Percentiles rank a stretch among this genome's conserved stretches.
phyloP scores from a whole-genome alignment of 1,140 invertebrate species.

The Drosophila orosa region DNA sequence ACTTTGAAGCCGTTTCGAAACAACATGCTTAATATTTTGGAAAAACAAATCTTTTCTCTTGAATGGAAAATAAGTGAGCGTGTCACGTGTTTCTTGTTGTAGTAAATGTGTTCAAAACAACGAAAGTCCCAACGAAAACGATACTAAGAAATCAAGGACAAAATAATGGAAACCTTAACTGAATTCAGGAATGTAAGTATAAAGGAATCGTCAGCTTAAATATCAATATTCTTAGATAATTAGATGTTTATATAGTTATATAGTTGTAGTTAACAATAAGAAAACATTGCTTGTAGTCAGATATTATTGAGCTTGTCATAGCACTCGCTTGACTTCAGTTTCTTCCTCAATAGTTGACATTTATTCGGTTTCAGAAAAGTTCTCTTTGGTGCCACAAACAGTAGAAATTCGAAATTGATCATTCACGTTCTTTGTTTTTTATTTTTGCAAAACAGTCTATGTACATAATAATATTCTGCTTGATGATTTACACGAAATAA shows the following conservation, averaged over 20 bases:
- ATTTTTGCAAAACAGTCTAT: constrained; percentile 56
- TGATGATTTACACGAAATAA: constrained; percentile 50
- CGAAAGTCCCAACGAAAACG: constrained; percentile 37
- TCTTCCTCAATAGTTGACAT: constrained; percentile 54
- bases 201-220: constrained; percentile 38
- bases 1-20: constrained; percentile 73
- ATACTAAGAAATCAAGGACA: constrained; percentile 34
- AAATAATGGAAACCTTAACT: constrained; percentile 24
- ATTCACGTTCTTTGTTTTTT: constrained; percentile 40
- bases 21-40: constrained; percentile 77
- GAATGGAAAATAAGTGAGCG: constrained; percentile 77
- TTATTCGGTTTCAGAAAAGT: constrained; percentile 87
- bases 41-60: constrained; percentile 55
- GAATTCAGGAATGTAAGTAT: constrained; percentile 30
- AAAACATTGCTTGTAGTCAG: constrained; percentile 54
- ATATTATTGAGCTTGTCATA: constrained; percentile 56
- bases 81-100: constrained; percentile 76
- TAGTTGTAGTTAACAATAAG: constrained; percentile 59
- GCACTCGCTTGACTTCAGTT: constrained; percentile 48
- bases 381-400: constrained; percentile 87
- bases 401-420: constrained; percentile 77
- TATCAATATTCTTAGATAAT: too few species aligned
- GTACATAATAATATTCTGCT: constrained; percentile 73
- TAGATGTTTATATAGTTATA: constrained; percentile 42
- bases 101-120: constrained; percentile 71